Base-by-base conservation (phyloP, 2,797 vertebrate species). In the Coranthus polyacanthus region DNA sequence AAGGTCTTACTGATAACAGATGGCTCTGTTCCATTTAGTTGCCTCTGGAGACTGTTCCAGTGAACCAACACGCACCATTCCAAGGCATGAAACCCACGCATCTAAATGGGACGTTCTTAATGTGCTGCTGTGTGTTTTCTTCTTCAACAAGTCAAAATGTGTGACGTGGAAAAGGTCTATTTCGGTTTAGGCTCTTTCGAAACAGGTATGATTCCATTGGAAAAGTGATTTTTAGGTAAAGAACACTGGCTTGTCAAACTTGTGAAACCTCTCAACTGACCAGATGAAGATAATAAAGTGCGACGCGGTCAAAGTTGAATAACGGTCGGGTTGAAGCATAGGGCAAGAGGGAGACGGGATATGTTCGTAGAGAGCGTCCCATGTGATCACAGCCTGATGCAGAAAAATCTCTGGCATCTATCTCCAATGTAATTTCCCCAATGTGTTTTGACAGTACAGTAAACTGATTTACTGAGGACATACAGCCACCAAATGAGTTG, bases 391-490 rank as follows among this genome's bases (percentile, higher is more conserved):
- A 69, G 75, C 78, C 78, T 38, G 52, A 13, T 64, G 66, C 62
- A 51, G 64, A 37, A 41, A 64, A 62, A 50, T 20, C 69, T 75
- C 76, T 72, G 76, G 59, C 49, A 46, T 75, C 60, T 68, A 46
- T 70, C 72, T 66, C 0, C 46, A 26, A 45, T 52, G 0, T 70
- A 2, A 67, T 76, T 78, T 45, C 2, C 46, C 44, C 41, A 11
- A 70, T 34, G 45, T 51, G 60, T 53, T 75, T 67, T 52, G 69
- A 82, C 63, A 62, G 61, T 52, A 55, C 54, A 62, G 36, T 72
- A 72, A 82, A 71, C 55, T n/a, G 72, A 81, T 81, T 72, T 46
- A 37, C 56, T 36, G 61, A 75, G 21, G 61, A 78, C 39, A 68
- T 32, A 32, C 55, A 58, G 52, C 38, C 68, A 56, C 62, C 55